Evolutionary conservation across 92 coral and sea anemone species (phyloP).

Genomic region (Hydrozoanthus gracilis): DNA sequence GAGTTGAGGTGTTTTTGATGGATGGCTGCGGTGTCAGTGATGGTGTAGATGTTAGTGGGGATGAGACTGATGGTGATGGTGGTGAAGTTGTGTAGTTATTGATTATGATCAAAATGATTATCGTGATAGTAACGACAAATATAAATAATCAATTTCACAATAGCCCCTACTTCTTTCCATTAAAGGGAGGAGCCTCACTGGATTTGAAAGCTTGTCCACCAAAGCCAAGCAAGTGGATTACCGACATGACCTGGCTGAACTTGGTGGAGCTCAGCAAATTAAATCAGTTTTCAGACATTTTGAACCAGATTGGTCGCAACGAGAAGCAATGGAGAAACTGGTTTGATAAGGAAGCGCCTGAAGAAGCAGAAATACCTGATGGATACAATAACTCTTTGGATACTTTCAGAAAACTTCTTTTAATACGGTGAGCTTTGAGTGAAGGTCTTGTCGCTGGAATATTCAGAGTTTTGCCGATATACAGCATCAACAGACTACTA

Average conservation of each 20-base stretch:
- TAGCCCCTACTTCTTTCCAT: neutral
- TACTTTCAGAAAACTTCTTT: slow-evolving; percentile 92
- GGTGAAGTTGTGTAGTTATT: too few species aligned
- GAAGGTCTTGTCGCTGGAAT: too few species aligned
- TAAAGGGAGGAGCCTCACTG: slow-evolving; percentile 92
- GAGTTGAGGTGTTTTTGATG: too few species aligned
- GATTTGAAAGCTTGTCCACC: slow-evolving; percentile 94
- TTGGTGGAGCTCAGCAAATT: slow-evolving; percentile 89
- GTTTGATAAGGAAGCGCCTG: slow-evolving; percentile 98
- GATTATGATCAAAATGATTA: neutral
- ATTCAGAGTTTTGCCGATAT: too few species aligned
- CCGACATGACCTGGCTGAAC: slow-evolving; percentile 96
- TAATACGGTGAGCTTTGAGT: slow-evolving; percentile 72
- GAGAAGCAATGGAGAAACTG: slow-evolving; percentile 98
- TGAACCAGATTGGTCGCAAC: slow-evolving; percentile 96
- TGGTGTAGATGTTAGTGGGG: too few species aligned
- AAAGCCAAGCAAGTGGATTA: slow-evolving; percentile 93
- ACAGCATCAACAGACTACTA: too few species aligned
- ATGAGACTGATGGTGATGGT: too few species aligned
- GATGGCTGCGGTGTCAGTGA: too few species aligned
- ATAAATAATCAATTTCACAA: neutral
- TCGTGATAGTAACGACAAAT: neutral
- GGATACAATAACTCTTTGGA: slow-evolving; percentile 96
- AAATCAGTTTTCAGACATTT: slow-evolving; percentile 92
- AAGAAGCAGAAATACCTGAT: slow-evolving; percentile 96